Evolutionary conservation across 2,113 vertebrate genomes (phyloP), one percentile per base, ranked within the genome.

Genomic region (Stictonetta naevosa): DNA sequence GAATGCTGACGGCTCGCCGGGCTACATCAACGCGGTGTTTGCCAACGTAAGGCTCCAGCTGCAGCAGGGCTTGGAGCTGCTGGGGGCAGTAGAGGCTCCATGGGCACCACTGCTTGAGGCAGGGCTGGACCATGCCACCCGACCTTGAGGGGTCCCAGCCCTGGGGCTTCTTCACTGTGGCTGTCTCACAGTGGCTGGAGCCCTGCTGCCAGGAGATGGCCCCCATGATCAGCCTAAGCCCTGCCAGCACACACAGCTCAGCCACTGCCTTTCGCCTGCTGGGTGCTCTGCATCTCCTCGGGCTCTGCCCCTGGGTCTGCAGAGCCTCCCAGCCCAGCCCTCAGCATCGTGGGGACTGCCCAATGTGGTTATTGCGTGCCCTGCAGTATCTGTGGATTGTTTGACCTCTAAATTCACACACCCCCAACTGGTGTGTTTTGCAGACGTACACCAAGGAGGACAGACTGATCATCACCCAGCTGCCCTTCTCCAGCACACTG

Each of bases 11-110:
- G 93, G 96, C 48, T 92, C 94, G 0, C 96, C 96, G 6, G 94
- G 96, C 20, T 97, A 97, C 81, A 97, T 97, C 92, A 97, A 97
- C 1, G 97, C 96, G 0, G 95, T 97, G 40, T 97, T 96, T 20
- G 92, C 76, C 29, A 76, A 64, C 0, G 97, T 97, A 96, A 95
- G 97, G 73, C 28, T 90, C 16, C 42, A 20, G 23, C 25, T 48
- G 8, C 50, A 11, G 22, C 1, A 0, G 18, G 20, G 3, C 8
- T 1, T 69, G 36, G 36, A 80, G 44, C 13, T 26, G 63, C 38
- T 6, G 7, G 1, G 21, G 62, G 22, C 75, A 13, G 36, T 52
- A 34, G 36, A 38, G 14, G 33, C 4, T 5, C 9, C 33, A 6
- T 2, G 3, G 14, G 5, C 17, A 9, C 2, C 28, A 19, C 31